Base-by-base conservation (phyloP, 53 echinoderm and acorn worm genomes). In the Hippasteria phrygiana region DNA sequence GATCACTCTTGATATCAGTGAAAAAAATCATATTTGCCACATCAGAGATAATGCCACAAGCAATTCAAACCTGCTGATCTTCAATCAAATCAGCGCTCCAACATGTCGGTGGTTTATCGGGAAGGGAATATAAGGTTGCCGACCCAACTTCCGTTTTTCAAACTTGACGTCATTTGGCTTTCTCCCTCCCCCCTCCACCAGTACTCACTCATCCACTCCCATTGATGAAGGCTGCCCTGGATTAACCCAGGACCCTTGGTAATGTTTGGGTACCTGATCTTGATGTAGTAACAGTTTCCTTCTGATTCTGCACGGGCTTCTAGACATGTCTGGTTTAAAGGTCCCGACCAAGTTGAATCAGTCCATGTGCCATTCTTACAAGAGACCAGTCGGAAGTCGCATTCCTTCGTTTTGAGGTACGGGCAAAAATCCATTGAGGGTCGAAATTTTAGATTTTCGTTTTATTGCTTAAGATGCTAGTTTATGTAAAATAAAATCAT, bases 131-230 rank as follows among this genome's bases (percentile, higher is more conserved):
- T 22, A 26, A 26, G 64, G 31, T 35, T 35, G 14, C 35, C 67
- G 67, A 35, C 67, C 67, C 0, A 66, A 66, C 67, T 66, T 66
- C 67, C 67, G 9, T 7, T 59, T 59, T 66, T 26, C 67, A 33
- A 35, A 34, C 9, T 66, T 66, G 33, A 33, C 35, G 67, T 66
- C 67, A 66, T 35, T 66, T 32, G 67, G 31, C 67, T 66, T 8
- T 26, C 26, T 26, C 9, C 9, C 67, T 35, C 67, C 3, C n/a
- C 8, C 26, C 59, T 27, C 9, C 67, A 32, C 67, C 3, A 66
- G 67, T 66, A 13, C 32, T 66, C 67, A 66, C 16, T 66, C 67
- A 66, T 66, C 35, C 67, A 32, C 35, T 66, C 35, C 59, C 59
- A 16, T 17, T 2, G 31, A 29, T 1, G 33, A 66, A 8, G 62